Conservation (phyloP, 2,113 vertebrate species). For the Microcebus jonahi region DNA sequence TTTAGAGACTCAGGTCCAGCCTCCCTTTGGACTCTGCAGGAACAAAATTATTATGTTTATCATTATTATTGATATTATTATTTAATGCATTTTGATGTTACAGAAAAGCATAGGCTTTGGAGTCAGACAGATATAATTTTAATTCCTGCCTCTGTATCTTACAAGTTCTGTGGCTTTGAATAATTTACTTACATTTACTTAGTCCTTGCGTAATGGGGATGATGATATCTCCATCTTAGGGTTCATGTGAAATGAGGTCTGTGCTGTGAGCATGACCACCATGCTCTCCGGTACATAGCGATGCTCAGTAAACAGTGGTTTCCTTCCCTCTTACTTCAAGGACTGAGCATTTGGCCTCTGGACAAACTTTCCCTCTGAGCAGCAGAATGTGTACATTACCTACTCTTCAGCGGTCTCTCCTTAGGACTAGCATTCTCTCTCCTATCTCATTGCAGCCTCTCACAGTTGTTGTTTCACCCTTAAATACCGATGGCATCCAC, state of each 20-base stretch:
- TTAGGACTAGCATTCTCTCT: not conserved
- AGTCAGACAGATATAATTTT: conserved; percentile 11
- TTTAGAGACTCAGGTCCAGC: not conserved
- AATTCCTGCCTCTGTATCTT: conserved; percentile 28
- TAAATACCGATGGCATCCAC: not conserved
- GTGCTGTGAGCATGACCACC: accelerated
- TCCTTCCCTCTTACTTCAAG: not conserved
- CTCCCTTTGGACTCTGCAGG: not conserved
- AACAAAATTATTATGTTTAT: not conserved
- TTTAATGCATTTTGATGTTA: conserved; percentile 17
- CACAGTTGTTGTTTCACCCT: not conserved
- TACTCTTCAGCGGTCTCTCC: not conserved
- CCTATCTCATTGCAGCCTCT: not conserved
- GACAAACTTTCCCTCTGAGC: not conserved
- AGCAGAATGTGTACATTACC: not conserved
- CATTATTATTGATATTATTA: not conserved
- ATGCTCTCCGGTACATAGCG: not conserved
- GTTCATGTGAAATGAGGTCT: not conserved
- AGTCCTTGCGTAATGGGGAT: not conserved
- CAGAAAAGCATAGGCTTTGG: conserved; percentile 34
- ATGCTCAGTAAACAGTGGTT: not conserved
- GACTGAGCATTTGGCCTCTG: not conserved
- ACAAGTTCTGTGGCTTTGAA: conserved; percentile 16
- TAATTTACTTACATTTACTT: conserved; percentile 20
- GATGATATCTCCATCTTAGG: not conserved